A percentile compares a stretch with the other conserved stretches of the same genome.
Conservation (phyloP, 2,797 vertebrate species). For the Etheostoma nigrum region DNA sequence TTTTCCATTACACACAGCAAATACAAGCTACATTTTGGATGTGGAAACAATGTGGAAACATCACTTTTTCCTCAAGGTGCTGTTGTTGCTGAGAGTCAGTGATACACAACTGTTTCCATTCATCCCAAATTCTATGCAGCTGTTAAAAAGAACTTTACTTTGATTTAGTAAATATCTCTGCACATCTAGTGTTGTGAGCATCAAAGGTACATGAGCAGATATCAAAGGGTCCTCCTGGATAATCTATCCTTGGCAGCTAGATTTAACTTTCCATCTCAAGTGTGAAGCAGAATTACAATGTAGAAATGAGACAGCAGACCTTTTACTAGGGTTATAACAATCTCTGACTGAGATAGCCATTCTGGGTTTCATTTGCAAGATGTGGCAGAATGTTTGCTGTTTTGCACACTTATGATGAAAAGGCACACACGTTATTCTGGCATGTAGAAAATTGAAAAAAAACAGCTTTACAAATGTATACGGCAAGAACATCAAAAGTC, state of each 20-base stretch:
- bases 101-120: conserved; percentile 73
- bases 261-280: conserved; percentile 74
- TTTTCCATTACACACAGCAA: conserved; percentile 24
- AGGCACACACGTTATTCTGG: conserved; percentile 9
- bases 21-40: conserved; percentile 45
- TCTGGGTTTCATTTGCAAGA: conserved; percentile 66
- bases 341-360: conserved; percentile 35
- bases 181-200: conserved; percentile 73
- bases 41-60: conserved; percentile 56
- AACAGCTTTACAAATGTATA: neutral
- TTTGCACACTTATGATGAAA: conserved; percentile 28
- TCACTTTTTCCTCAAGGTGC: conserved; percentile 61
- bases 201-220: conserved; percentile 77
- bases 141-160: conserved; percentile 76
- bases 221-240: conserved; percentile 77
- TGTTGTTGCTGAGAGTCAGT: conserved; percentile 64
- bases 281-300: conserved; percentile 57
- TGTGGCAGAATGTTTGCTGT: conserved; percentile 29
- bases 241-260: conserved; percentile 70
- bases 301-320: conserved; percentile 65
- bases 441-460: conserved; percentile 3
- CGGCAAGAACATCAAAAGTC: neutral
- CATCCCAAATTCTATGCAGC: conserved; percentile 78
- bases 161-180: conserved; percentile 81
- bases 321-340: conserved; percentile 56